phyloP scores from a whole-genome alignment of 2,888 invertebrate genomes.

The Acronicta psi region DNA sequence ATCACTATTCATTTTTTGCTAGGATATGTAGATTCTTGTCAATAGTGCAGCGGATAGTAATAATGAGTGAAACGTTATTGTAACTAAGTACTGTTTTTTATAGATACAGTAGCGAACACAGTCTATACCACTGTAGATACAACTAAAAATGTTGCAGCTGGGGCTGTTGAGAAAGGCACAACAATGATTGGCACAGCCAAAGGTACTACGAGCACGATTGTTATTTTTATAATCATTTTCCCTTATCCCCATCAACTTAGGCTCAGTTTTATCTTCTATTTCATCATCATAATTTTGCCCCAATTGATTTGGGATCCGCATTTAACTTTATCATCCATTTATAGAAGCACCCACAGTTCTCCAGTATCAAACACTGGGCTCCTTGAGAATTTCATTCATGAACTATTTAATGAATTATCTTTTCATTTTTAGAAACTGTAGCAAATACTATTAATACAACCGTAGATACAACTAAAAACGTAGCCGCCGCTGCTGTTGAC shows the following conservation, averaged over 20 bases:
- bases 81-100: constrained; percentile 14
- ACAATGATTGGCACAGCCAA: constrained; percentile 57
- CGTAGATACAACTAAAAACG: constrained; percentile 71
- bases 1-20: not conserved
- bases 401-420: not conserved
- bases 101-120: constrained; percentile 61
- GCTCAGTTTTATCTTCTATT: no score
- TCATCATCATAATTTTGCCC: no score
- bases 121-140: constrained; percentile 59
- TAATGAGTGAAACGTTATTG: not conserved
- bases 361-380: no score
- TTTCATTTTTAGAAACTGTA: constrained; percentile 63
- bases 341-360: no score
- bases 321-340: no score
- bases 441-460: constrained; percentile 61
- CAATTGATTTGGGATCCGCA: no score
- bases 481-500: constrained; percentile 66
- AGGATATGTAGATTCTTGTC: not conserved
- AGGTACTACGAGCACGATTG: constrained; percentile 18
- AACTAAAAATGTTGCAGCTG: constrained; percentile 56
- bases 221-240: not conserved
- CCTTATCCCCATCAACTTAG: no score
- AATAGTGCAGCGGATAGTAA: not conserved
- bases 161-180: constrained; percentile 62
- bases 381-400: no score